These are phyloP conservation scores for Erpetoichthys calabaricus DNA, from an alignment of 2,797 vertebrate species.

Conservation along the genomic window DNA sequence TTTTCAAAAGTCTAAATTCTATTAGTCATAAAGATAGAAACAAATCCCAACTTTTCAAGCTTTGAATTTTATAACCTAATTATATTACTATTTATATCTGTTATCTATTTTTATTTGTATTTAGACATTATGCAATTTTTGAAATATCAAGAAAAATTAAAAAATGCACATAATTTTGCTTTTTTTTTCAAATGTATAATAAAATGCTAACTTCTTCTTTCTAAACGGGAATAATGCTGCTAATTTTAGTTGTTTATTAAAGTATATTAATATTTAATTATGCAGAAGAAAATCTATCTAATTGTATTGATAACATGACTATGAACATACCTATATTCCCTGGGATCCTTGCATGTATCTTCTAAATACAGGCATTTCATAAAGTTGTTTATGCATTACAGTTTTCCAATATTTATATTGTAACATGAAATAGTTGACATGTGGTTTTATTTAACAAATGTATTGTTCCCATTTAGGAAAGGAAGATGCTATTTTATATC, in stretches of 20 bases:
- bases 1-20: no score
- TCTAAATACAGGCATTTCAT: neutral
- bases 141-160: neutral
- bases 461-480: neutral
- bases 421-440: neutral
- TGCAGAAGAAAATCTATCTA: neutral
- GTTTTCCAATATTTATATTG: neutral
- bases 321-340: neutral
- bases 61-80: conserved; percentile 3
- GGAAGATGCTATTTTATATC: neutral
- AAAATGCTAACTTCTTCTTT: neutral
- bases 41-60: conserved; percentile 10
- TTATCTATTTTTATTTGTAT: conserved; percentile 4
- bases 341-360: neutral
- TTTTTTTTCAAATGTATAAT: neutral
- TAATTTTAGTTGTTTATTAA: neutral
- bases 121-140: neutral
- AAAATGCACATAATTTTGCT: neutral
- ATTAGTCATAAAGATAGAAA: no score
- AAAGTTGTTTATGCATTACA: neutral
- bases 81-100: conserved; percentile 2
- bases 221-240: conserved; percentile 1
- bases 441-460: neutral
- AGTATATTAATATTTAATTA: neutral
- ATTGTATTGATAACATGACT: neutral